Evolutionary conservation across 2,888 invertebrate species (phyloP).

Genomic region (Megastigmus dorsalis): DNA sequence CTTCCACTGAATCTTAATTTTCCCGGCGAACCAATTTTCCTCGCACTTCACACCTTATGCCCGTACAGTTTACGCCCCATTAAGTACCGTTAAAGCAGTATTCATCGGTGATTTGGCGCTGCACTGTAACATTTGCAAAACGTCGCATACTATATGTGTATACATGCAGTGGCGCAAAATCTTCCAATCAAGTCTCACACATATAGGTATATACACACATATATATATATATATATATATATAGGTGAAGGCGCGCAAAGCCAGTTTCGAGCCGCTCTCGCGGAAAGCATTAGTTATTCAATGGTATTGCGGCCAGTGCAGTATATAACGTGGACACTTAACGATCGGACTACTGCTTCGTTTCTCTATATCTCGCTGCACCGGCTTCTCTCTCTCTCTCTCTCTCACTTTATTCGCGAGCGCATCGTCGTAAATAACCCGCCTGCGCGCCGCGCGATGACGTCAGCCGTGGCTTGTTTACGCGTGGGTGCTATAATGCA

Average conservation of each 20-base stretch:
- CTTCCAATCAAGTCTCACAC: not conserved
- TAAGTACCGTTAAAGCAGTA: too few species aligned
- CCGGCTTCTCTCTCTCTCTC: too few species aligned
- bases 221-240: conserved; percentile 28
- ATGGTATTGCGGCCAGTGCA: conserved; percentile 23
- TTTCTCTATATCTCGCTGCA: too few species aligned
- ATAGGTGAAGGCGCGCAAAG: not conserved
- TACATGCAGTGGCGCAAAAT: not conserved
- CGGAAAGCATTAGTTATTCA: conserved; percentile 31
- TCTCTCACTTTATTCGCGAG: not conserved
- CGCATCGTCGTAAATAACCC: conserved; percentile 42
- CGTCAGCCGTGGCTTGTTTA: conserved; percentile 30
- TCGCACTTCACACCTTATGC: too few species aligned
- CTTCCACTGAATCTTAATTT: too few species aligned
- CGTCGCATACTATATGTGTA: too few species aligned
- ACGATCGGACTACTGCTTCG: not conserved
- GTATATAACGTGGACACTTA: conserved; percentile 5
- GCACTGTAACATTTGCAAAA: too few species aligned
- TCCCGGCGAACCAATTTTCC: too few species aligned
- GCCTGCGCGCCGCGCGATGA: not conserved
- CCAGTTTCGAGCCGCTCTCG: not conserved
- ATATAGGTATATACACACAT: too few species aligned
- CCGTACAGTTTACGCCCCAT: too few species aligned
- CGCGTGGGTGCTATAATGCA: conserved; percentile 34
- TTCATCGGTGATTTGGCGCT: too few species aligned